phyloP scores from a whole-genome alignment of 2,797 vertebrate genomes.

The Cuculus canorus region DNA sequence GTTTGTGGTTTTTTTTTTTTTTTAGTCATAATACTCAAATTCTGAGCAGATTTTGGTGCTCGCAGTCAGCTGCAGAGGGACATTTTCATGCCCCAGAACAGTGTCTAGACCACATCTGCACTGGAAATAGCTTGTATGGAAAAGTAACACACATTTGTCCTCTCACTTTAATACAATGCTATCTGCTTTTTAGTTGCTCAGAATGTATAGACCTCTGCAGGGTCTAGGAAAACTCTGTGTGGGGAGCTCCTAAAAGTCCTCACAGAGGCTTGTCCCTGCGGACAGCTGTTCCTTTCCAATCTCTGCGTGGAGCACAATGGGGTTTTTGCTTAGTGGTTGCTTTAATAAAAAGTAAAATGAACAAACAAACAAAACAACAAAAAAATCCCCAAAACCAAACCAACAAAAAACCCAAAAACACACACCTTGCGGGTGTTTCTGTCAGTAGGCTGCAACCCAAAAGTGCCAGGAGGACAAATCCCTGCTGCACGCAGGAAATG shows the following conservation, averaged over 20 bases:
- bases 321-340: too few species aligned
- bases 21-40: neutral
- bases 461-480: neutral
- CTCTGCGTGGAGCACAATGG: neutral
- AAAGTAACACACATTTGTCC: neutral
- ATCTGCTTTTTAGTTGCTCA: neutral
- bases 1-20: neutral
- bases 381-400: too few species aligned
- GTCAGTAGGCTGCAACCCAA: neutral
- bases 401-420: too few species aligned
- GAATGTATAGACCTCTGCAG: neutral
- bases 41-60: neutral
- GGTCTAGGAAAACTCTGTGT: too few species aligned
- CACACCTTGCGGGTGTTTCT: neutral
- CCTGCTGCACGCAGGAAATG: accelerated
- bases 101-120: neutral
- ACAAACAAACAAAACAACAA: neutral
- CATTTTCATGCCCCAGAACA: neutral
- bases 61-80: neutral
- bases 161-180: neutral
- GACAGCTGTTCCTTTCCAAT: too few species aligned
- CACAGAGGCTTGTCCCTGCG: too few species aligned
- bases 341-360: neutral
- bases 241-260: too few species aligned
- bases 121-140: neutral